Percentiles rank a stretch among this genome's conserved stretches.
Conservation (phyloP, 2,797 vertebrate genomes). For the Babyrousa celebensis region DNA sequence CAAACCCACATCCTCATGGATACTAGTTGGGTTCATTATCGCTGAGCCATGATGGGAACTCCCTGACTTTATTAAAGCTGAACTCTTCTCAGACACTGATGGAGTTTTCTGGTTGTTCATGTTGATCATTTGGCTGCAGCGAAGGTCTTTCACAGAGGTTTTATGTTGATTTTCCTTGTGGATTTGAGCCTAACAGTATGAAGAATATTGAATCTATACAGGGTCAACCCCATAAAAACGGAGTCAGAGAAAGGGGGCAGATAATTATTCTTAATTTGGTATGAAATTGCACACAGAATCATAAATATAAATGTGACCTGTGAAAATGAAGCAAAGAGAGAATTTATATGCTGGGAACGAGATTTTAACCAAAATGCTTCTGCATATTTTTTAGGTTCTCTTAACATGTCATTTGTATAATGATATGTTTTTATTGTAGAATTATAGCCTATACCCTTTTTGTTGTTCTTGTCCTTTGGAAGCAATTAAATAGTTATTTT, state of each 20-base stretch:
- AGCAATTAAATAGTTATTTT: conserved; percentile 39
- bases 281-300: conserved; percentile 52
- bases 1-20: too few relatives aligned
- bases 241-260: conserved; percentile 25
- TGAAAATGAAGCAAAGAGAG: neutral
- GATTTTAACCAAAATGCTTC: neutral
- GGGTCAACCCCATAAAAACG: conserved; percentile 43
- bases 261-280: conserved; percentile 67
- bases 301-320: conserved; percentile 29
- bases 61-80: conserved; percentile 37
- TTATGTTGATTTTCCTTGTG: conserved; percentile 52
- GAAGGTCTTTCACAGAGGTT: conserved; percentile 47
- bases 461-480: neutral
- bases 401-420: conserved; percentile 25
- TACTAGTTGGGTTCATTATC: too few relatives aligned
- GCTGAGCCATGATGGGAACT: too few relatives aligned
- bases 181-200: conserved; percentile 34
- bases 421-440: conserved; percentile 41
- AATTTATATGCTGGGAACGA: neutral
- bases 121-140: neutral
- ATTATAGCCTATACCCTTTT: neutral
- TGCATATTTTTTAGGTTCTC: neutral
- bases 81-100: conserved; percentile 14
- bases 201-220: conserved; percentile 49
- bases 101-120: neutral